Evolutionary conservation across 2,888 invertebrate species (phyloP).

Genomic region (Chloromyia formosa): DNA sequence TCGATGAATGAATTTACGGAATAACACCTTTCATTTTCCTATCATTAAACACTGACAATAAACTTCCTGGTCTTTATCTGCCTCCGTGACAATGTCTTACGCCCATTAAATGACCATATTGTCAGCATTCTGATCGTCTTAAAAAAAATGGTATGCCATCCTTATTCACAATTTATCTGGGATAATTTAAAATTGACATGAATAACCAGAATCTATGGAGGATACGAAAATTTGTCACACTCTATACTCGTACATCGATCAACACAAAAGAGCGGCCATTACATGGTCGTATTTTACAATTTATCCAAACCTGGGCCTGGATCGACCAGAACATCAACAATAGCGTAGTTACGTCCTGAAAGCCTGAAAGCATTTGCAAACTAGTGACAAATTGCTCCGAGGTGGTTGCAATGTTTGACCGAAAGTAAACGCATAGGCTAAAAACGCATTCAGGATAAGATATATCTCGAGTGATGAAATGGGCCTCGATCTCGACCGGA

Average conservation of each 20-base stretch:
- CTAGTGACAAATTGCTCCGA: constrained; percentile 12
- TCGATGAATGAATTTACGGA: no score
- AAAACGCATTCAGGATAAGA: constrained; percentile 17
- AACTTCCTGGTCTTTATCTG: constrained; percentile 24
- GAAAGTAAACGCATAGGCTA: not conserved
- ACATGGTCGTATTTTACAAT: constrained; percentile 19
- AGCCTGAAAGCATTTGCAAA: not conserved
- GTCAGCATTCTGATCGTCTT: not conserved
- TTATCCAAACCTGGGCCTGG: no score
- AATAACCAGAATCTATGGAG: not conserved
- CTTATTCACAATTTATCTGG: constrained; percentile 17
- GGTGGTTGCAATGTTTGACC: not conserved
- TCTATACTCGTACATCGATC: no score
- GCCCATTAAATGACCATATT: constrained; percentile 1
- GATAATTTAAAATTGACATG: constrained; percentile 20
- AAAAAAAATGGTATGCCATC: no score
- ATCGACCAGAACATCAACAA: no score
- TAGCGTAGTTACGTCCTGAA: no score
- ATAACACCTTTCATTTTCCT: no score
- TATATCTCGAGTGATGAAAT: not conserved
- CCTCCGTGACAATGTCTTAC: not conserved
- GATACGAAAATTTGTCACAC: constrained; percentile 36
- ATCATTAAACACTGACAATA: constrained; percentile 9
- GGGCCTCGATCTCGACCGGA: constrained; percentile 19
- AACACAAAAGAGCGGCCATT: constrained; percentile 10